Evolutionary conservation across 1,140 invertebrate genomes (phyloP).

Genomic region (Drosophila santomea): DNA sequence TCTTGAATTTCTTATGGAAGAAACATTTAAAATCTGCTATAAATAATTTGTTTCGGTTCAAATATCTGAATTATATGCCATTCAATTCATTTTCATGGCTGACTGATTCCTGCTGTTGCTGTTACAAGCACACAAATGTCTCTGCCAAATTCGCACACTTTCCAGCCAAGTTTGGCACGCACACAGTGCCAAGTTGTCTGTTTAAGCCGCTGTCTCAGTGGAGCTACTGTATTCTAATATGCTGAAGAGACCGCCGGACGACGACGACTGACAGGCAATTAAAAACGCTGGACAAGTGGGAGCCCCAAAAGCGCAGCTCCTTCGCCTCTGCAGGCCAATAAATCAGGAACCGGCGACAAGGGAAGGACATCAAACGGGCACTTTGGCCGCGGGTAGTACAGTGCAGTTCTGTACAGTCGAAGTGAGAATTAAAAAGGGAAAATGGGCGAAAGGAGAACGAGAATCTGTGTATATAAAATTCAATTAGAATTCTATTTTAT

Average conservation of each 20-base stretch:
- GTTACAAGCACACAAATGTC: slow-evolving; percentile 53
- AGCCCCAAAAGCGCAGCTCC: slow-evolving; percentile 57
- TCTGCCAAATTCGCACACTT: slow-evolving; percentile 53
- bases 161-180: slow-evolving; percentile 53
- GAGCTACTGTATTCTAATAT: slow-evolving; percentile 22
- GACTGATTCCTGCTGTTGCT: slow-evolving; percentile 24
- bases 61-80: background rate
- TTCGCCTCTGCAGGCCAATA: slow-evolving; percentile 57
- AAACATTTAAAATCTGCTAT: too few relatives aligned
- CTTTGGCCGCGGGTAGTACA: slow-evolving; percentile 31
- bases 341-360: slow-evolving; percentile 61
- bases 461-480: slow-evolving; percentile 70
- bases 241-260: slow-evolving; percentile 34
- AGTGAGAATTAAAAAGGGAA: slow-evolving; percentile 45
- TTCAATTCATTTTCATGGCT: background rate
- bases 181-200: slow-evolving; percentile 9
- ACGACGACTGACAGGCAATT: slow-evolving; percentile 67
- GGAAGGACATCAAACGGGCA: slow-evolving; percentile 62
- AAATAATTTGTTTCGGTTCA: too few relatives aligned
- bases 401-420: slow-evolving; percentile 11
- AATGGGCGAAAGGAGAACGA: slow-evolving; percentile 12
- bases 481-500: slow-evolving; percentile 76
- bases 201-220: background rate
- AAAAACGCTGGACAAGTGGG: slow-evolving; percentile 61
- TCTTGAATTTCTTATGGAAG: too few relatives aligned